A percentile compares a stretch with the other conserved stretches of the same genome.
Evolutionary conservation across 2,797 vertebrate species (phyloP).

Genomic region (Chromis chromis): DNA sequence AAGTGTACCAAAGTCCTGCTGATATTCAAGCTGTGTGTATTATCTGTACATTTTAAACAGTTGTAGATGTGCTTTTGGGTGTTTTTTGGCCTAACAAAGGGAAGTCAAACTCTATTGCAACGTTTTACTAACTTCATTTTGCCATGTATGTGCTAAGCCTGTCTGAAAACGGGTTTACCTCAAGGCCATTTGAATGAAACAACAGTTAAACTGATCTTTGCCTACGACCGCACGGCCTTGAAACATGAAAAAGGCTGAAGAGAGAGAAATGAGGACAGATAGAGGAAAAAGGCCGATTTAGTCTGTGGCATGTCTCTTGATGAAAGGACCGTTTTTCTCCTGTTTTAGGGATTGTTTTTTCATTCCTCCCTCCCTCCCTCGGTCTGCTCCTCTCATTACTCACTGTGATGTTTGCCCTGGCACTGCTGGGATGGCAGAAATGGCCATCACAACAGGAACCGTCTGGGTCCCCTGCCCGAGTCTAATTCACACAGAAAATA

Average conservation of each 20-base stretch:
- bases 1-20: not conserved
- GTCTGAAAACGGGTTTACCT: slow-evolving; percentile 32
- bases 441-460: slow-evolving; percentile 47
- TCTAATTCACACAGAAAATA: slow-evolving; percentile 25
- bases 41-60: slow-evolving; percentile 11
- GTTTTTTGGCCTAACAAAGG: not conserved
- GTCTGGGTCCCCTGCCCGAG: slow-evolving; percentile 43
- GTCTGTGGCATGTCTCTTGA: slow-evolving; percentile 60
- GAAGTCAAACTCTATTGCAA: not conserved
- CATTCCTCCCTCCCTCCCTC: slow-evolving; percentile 27
- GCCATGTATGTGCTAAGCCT: slow-evolving; percentile 6
- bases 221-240: slow-evolving; percentile 11
- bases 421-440: slow-evolving; percentile 55
- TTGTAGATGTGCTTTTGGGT: slow-evolving; percentile 9
- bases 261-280: slow-evolving; percentile 43
- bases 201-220: slow-evolving; percentile 20
- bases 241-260: slow-evolving; percentile 13
- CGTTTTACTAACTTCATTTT: slow-evolving; percentile 13
- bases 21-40: not conserved
- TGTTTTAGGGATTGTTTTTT: slow-evolving; percentile 70
- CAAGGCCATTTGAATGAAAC: slow-evolving; percentile 21
- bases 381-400: slow-evolving; percentile 71
- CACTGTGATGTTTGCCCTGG: slow-evolving; percentile 70
- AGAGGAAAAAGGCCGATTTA: slow-evolving; percentile 47
- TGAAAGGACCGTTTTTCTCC: slow-evolving; percentile 62